Base-by-base conservation (phyloP, 1,140 invertebrate species). In the Teleopsis dalmanni region DNA sequence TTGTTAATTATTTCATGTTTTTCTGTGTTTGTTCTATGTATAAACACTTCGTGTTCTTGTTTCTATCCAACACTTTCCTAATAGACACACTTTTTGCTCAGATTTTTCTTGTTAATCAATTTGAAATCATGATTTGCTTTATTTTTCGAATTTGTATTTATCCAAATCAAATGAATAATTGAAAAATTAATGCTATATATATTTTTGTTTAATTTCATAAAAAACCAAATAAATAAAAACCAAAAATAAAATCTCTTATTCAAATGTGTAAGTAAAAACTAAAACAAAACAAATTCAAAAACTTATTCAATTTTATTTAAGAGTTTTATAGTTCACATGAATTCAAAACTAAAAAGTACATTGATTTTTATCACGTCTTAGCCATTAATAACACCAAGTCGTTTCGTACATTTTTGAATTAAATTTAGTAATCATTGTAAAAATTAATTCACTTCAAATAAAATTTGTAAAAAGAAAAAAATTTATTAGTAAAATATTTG, bases 211-310 rank as follows among this genome's bases (percentile, higher is more conserved):
- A 46, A 46, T 46, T 46, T 46, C 44, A 26, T 44, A 33, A 19
- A 5, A 14, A 22, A 21, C 18, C n/a, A 40, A 22, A 22, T 21
- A 40, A 40, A 40, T 46, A 35, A 31, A 34, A 26, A 46, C 34
- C 18, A 46, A 23, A 46, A 35, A 23, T 31, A 46, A 46, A 36
- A 23, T 34, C 36, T 46, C 23, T 35, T 36, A 35, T 35, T 21
- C 23, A 46, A 46, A 26, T 35, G 33, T 46, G 44, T 46, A 35
- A 46, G 34, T 46, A 46, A 46, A n/a, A n/a, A n/a, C n/a, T n/a
- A n/a, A n/a, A n/a, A n/a, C n/a, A n/a, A n/a, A n/a, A n/a, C n/a
- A n/a, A n/a, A n/a, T n/a, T n/a, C n/a, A n/a, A n/a, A n/a, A n/a
- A 14, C 34, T 35, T 36, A 26, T 26, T 36, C n/a, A 7, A 40